Base-by-base conservation (phyloP, 2,797 vertebrate genomes). In the Lateolabrax maculatus region DNA sequence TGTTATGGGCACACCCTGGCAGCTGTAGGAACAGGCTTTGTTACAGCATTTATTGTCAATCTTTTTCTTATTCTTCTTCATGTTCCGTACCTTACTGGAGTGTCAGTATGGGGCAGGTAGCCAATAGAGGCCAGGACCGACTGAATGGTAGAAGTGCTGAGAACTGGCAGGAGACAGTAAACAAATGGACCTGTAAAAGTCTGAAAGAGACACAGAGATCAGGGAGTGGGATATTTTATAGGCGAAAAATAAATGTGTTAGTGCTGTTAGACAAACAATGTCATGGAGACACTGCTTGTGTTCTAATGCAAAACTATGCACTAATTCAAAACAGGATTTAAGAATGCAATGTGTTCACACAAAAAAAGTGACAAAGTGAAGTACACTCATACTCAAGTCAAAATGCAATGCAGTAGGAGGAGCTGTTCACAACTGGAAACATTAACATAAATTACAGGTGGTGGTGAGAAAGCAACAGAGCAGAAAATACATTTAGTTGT, bases 101-200 rank as follows among this genome's bases (percentile, higher is more conserved):
- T 88, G 10, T 95, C 80, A 1, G 91, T 84, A 39, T 95, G 93
- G 19, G 92, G 92, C n/a, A 81, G 62, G 52, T 97, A 98, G 51
- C 96, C 97, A 37, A 98, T 95, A 78, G 89, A 95, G 53, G 94
- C 95, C 81, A 97, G 93, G 27, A 97, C 75, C 1, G 84, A 88
- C 76, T 90, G 89, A 19, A 95, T 87, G 5, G 82, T 68, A 10
- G 92, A 84, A 18, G 83, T 87, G 37, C 94, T 94, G 79, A 97
- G 89, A 71, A 93, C 93, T 3, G 96, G 94, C 49, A 93, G 86
- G 43, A 98, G 91, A 56, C 88, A 90, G 94, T 97, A 97, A 55
- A 97, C 95, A 91, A 97, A 98, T 13, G 90, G 94, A 52, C 96
- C 97, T 0, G 96, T 97, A 83, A 96, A 97, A 0, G 95, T 97